phyloP scores from a whole-genome alignment of 2,888 invertebrate species.

The Leucophenga montana region DNA sequence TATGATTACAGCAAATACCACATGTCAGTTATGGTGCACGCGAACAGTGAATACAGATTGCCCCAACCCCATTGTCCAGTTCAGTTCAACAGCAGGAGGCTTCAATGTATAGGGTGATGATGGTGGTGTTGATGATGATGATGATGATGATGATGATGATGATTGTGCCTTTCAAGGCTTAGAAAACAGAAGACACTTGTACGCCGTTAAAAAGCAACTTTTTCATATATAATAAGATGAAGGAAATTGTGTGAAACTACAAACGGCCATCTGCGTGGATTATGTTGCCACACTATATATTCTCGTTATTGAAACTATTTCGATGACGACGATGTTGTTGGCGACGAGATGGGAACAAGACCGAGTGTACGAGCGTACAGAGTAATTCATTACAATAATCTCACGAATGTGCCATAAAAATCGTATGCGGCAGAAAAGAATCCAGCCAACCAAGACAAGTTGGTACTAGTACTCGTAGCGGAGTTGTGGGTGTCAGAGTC shows the following conservation, averaged over 20 bases:
- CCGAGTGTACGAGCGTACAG: conserved; percentile 40
- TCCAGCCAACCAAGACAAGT: too few species aligned
- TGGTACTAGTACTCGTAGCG: too few species aligned
- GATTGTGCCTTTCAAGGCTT: neutral
- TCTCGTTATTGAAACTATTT: neutral
- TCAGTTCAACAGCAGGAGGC: too few species aligned
- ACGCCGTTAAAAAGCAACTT: too few species aligned
- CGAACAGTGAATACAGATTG: conserved; percentile 19
- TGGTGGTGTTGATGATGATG: conserved; percentile 34
- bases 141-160: neutral
- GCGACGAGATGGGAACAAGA: neutral
- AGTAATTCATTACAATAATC: conserved; percentile 71
- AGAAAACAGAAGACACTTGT: too few species aligned
- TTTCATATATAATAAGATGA: neutral
- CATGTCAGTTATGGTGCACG: conserved; percentile 50
- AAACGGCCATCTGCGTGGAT: conserved; percentile 52
- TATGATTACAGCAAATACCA: conserved; percentile 64
- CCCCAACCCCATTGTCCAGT: too few species aligned
- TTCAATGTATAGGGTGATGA: too few species aligned
- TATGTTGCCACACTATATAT: conserved; percentile 24
- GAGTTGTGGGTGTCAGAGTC: too few species aligned
- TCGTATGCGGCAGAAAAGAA: conserved; percentile 45
- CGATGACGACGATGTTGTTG: neutral
- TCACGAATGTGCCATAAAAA: conserved; percentile 71
- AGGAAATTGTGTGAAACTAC: conserved; percentile 16